phyloP scores from a whole-genome alignment of 30 jellyfish, hydroid and myxozoan species.

The Hydra vulgaris region DNA sequence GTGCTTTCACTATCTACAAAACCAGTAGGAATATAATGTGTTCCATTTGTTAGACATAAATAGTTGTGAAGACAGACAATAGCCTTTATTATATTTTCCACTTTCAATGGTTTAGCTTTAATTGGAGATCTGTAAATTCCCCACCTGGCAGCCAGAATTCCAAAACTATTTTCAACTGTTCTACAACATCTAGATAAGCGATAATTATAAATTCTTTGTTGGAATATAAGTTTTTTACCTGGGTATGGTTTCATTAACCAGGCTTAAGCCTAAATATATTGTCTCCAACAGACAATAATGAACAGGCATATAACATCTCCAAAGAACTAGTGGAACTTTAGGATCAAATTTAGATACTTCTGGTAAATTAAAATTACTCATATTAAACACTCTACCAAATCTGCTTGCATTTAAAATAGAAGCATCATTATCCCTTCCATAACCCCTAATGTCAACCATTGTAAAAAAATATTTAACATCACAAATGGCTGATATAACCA shows the following conservation, averaged over 20 bases:
- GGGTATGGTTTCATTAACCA: slow-evolving; percentile 55
- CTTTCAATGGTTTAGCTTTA: slow-evolving; percentile 36
- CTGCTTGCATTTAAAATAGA: slow-evolving; percentile 9
- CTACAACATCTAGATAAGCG: slow-evolving; percentile 27
- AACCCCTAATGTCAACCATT: slow-evolving; percentile 43
- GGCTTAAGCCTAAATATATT: slow-evolving; percentile 30
- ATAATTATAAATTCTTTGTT: slow-evolving; percentile 30
- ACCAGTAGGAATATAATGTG: slow-evolving; percentile 38
- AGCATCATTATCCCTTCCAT: slow-evolving; percentile 51
- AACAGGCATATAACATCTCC: too few relatives aligned
- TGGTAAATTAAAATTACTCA: slow-evolving; percentile 14
- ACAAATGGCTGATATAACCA: slow-evolving; percentile 57
- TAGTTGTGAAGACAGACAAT: slow-evolving; percentile 52
- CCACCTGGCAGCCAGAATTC: slow-evolving; percentile 47
- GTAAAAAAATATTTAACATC: slow-evolving; percentile 56
- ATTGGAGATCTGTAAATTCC: slow-evolving; percentile 51
- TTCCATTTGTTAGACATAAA: slow-evolving; percentile 46
- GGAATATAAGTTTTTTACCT: slow-evolving; percentile 24
- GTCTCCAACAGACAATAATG: too few relatives aligned
- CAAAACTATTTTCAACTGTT: slow-evolving; percentile 48
- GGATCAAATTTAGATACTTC: neutral
- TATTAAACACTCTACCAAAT: slow-evolving; percentile 18
- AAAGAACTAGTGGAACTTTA: slow-evolving; percentile 25
- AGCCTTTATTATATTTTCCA: slow-evolving; percentile 40
- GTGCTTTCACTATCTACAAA: slow-evolving; percentile 31